Evolutionary conservation across 2,888 invertebrate genomes (phyloP).

Genomic region (Timema cristinae): DNA sequence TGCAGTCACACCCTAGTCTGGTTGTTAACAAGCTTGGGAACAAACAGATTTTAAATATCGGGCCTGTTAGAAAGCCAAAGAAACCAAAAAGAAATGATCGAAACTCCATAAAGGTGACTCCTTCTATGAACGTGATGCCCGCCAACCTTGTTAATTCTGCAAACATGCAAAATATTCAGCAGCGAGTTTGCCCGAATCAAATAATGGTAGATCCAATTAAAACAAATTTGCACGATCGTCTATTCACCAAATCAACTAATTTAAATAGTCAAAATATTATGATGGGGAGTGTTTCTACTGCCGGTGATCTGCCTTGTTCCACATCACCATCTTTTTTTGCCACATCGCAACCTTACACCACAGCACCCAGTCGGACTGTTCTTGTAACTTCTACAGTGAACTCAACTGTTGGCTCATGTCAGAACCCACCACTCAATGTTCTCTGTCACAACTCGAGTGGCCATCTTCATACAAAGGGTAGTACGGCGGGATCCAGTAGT

Average conservation of each 20-base stretch:
- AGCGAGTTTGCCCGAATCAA: not conserved
- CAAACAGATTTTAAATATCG: slow-evolving; percentile 6
- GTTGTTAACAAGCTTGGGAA: slow-evolving; percentile 19
- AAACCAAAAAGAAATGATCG: slow-evolving; percentile 16
- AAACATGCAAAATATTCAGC: not conserved
- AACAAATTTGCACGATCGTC: not conserved
- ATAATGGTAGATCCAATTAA: not conserved
- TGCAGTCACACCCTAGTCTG: slow-evolving; percentile 24
- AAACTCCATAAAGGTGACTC: not conserved
- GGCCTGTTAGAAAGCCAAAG: slow-evolving; percentile 15
- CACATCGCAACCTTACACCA: not conserved
- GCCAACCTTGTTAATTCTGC: not conserved
- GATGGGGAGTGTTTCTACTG: not conserved
- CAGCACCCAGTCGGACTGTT: not conserved
- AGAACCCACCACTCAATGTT: not conserved
- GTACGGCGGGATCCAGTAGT: not conserved
- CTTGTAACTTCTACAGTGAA: not conserved
- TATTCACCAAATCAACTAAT: not conserved
- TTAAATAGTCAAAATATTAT: too few species aligned
- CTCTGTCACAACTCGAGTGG: not conserved
- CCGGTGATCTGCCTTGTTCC: not conserved
- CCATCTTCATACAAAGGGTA: not conserved
- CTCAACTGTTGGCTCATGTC: not conserved
- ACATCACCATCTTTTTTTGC: not conserved
- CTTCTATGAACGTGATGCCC: not conserved